A percentile compares a stretch with the other conserved stretches of the same genome.
phyloP scores from a whole-genome alignment of 64 coral and sea anemone genomes.

The Stichodactyla helianthus region DNA sequence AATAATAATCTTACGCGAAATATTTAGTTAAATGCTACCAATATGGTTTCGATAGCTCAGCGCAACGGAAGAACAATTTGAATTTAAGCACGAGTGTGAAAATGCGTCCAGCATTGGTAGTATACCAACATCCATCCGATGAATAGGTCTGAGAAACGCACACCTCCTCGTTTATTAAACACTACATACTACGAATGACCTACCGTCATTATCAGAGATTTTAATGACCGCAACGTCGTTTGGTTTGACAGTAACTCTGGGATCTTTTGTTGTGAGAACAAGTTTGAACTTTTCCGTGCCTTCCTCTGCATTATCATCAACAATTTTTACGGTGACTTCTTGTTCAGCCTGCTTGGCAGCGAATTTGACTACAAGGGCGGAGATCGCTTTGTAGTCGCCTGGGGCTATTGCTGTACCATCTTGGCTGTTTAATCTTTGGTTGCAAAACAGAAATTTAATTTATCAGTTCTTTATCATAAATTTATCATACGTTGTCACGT shows the following conservation, averaged over 20 bases:
- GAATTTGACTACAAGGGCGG: neutral
- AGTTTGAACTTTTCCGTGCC: constrained; percentile 13
- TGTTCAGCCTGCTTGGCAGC: neutral
- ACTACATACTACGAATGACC: neutral
- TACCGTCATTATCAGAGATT: constrained; percentile 8
- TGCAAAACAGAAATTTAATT: neutral
- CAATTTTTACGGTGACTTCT: neutral
- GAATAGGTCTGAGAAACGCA: neutral
- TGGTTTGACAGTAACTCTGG: neutral
- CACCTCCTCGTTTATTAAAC: neutral
- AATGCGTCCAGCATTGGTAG: neutral
- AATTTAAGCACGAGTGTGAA: no score
- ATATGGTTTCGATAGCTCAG: no score
- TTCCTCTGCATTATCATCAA: constrained; percentile 2
- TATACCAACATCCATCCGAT: neutral
- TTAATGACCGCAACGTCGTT: neutral
- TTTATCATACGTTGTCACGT: no score
- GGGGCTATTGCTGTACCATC: constrained; percentile 1
- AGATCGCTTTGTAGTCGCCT: neutral
- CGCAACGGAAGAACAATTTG: no score
- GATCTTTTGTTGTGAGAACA: neutral
- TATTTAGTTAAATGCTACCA: no score
- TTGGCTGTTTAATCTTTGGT: neutral
- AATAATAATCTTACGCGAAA: no score
- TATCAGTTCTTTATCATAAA: no score